A percentile compares a stretch with the other conserved stretches of the same genome.
phyloP scores from a whole-genome alignment of 1,140 invertebrate genomes.

The Drosophila orena region DNA sequence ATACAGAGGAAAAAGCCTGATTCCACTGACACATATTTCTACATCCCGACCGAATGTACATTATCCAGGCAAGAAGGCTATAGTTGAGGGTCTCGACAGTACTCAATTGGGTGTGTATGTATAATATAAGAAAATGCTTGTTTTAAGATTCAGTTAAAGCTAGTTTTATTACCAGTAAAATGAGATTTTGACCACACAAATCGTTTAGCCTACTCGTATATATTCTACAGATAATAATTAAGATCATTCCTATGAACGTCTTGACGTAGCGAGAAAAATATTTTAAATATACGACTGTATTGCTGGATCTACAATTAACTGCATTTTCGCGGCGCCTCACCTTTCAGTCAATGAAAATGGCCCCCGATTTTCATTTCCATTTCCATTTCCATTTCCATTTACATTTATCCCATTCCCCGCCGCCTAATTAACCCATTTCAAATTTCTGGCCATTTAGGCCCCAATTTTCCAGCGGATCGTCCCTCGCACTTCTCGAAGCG shows the following conservation, averaged over 20 bases:
- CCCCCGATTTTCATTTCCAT: background rate
- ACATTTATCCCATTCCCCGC: background rate
- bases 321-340: slow-evolving; percentile 2
- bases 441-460: slow-evolving; percentile 18
- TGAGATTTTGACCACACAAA: no score
- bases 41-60: slow-evolving; percentile 39
- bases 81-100: background rate
- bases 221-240: background rate
- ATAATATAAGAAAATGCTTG: background rate
- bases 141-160: background rate
- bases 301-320: background rate
- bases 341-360: background rate
- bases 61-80: slow-evolving; percentile 15
- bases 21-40: slow-evolving; percentile 39
- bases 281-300: background rate
- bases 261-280: background rate
- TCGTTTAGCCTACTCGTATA: background rate
- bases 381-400: slow-evolving; percentile 1
- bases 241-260: background rate
- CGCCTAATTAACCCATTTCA: slow-evolving; percentile 41
- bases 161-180: background rate
- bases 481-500: slow-evolving; percentile 11
- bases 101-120: background rate
- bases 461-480: slow-evolving; percentile 9
- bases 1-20: slow-evolving; percentile 22